These are phyloP conservation scores for Mizuhopecten yessoensis DNA, from an alignment of 1,140 invertebrate genomes.

Conservation along the genomic window DNA sequence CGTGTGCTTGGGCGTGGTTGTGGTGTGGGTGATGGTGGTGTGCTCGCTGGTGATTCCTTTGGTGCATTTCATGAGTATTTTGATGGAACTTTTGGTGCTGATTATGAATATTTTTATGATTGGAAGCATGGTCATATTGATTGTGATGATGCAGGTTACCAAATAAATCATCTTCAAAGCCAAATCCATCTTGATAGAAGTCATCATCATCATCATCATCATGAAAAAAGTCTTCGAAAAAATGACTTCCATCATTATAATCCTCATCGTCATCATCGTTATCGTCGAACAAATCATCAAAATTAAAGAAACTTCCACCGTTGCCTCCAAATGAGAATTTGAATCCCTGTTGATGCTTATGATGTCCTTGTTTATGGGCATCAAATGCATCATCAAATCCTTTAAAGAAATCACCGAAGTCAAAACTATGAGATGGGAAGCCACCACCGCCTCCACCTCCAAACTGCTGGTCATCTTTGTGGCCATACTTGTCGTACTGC, in stretches of 20 bases:
- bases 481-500: slow-evolving; percentile 96
- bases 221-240: slow-evolving; percentile 42
- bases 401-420: slow-evolving; percentile 81
- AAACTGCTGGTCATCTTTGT: slow-evolving; percentile 60
- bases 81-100: slow-evolving; percentile 55
- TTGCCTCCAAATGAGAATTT: slow-evolving; percentile 69
- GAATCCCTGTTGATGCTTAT: slow-evolving; percentile 62
- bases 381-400: slow-evolving; percentile 77
- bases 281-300: slow-evolving; percentile 78
- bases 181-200: slow-evolving; percentile 55
- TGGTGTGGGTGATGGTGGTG: slow-evolving; percentile 57
- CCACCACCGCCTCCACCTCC: slow-evolving; percentile 63
- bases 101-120: slow-evolving; percentile 49
- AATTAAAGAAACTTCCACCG: slow-evolving; percentile 74
- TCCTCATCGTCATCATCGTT: slow-evolving; percentile 72
- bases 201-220: slow-evolving; percentile 48
- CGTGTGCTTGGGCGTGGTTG: slow-evolving; percentile 55
- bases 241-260: slow-evolving; percentile 61
- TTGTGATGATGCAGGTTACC: slow-evolving; percentile 56
- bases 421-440: slow-evolving; percentile 55
- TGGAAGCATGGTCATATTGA: slow-evolving; percentile 63
- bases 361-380: slow-evolving; percentile 65
- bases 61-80: neutral
- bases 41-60: slow-evolving; percentile 16
- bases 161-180: slow-evolving; percentile 63